These are phyloP conservation scores for Phodopus roborovskii DNA, from an alignment of 2,113 vertebrate genomes.

Conservation along the genomic window DNA sequence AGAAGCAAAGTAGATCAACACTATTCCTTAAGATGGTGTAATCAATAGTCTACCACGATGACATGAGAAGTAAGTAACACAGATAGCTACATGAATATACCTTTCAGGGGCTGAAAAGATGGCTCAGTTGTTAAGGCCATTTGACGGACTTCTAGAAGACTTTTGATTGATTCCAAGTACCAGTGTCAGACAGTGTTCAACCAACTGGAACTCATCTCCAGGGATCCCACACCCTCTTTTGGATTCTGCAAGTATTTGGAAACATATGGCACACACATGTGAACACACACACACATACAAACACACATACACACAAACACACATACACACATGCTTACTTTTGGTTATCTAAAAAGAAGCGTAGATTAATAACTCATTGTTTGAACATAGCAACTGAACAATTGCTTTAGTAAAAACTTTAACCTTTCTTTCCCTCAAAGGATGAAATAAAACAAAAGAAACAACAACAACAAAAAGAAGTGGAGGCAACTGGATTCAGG, in stretches of 20 bases:
- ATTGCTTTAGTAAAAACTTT: background rate
- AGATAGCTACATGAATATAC: background rate
- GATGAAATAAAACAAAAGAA: background rate
- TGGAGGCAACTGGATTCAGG: background rate
- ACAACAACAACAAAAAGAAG: background rate
- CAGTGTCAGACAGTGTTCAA: background rate
- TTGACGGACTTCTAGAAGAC: background rate
- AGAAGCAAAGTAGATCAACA: background rate
- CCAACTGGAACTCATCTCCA: background rate
- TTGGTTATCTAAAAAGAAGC: background rate
- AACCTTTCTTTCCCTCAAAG: background rate
- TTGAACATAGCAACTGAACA: background rate
- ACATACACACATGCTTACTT: background rate
- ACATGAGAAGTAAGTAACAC: background rate
- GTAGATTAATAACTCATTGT: background rate
- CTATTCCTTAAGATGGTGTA: background rate
- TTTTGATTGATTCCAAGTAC: background rate
- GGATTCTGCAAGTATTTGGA: background rate
- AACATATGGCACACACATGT: background rate
- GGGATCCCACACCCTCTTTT: background rate
- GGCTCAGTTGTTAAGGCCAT: background rate
- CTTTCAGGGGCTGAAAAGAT: background rate
- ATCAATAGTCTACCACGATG: background rate
- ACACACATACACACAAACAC: no score
- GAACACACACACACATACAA: background rate